Conservation (phyloP, 1,140 invertebrate genomes). For the Hermetia illucens region DNA sequence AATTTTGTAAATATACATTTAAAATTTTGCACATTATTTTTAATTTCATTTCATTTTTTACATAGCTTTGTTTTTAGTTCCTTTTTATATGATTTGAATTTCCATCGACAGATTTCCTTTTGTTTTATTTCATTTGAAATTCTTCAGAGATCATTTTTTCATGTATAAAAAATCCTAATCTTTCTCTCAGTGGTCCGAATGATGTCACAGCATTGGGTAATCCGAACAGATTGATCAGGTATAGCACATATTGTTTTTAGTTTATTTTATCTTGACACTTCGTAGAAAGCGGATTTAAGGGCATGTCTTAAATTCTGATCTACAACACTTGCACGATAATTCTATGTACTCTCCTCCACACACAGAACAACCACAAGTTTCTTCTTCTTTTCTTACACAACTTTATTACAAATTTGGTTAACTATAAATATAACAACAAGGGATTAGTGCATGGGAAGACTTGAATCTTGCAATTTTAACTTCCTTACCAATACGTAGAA, state of each 20-base stretch:
- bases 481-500: too few relatives aligned
- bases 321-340: too few relatives aligned
- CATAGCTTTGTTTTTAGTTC: background rate
- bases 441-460: too few relatives aligned
- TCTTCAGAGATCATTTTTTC: background rate
- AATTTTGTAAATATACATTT: slow-evolving; percentile 2
- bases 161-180: background rate
- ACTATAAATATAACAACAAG: too few relatives aligned
- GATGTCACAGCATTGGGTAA: slow-evolving; percentile 24
- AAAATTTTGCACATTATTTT: background rate
- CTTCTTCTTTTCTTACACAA: too few relatives aligned
- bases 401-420: too few relatives aligned
- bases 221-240: slow-evolving; percentile 32
- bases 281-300: too few relatives aligned
- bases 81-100: background rate
- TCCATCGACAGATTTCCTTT: too few relatives aligned
- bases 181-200: slow-evolving; percentile 20
- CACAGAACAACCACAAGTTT: too few relatives aligned
- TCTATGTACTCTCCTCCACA: too few relatives aligned
- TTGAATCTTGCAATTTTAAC: too few relatives aligned
- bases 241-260: slow-evolving; percentile 13
- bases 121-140: slow-evolving; percentile 5
- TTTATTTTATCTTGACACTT: background rate
- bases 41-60: background rate
- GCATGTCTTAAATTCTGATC: too few relatives aligned